These are phyloP conservation scores for Neoscelio sp. DNA, from an alignment of 2,888 invertebrate species.

Conservation along the genomic window DNA sequence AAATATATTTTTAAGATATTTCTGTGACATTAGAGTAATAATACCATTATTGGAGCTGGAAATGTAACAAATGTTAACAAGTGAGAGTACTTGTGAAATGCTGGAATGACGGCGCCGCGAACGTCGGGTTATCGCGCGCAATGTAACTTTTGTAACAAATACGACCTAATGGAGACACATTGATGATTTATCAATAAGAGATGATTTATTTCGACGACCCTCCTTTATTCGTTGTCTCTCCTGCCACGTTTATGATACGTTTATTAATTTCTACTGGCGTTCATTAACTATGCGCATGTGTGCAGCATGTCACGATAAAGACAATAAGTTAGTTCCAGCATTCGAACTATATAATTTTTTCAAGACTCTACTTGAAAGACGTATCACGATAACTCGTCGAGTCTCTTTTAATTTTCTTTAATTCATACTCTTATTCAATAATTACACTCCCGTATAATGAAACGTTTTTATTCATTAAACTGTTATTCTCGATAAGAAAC, in stretches of 20 bases:
- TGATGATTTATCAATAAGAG: slow-evolving; percentile 44
- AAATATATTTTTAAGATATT: too few relatives aligned
- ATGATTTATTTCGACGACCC: slow-evolving; percentile 47
- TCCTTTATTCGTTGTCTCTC: slow-evolving; percentile 28
- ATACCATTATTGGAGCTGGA: too few relatives aligned
- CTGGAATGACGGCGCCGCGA: slow-evolving; percentile 76
- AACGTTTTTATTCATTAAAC: too few relatives aligned
- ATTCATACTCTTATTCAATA: too few relatives aligned
- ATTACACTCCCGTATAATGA: too few relatives aligned
- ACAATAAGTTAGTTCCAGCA: not conserved
- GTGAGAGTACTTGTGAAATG: slow-evolving; percentile 45
- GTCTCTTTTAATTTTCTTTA: too few relatives aligned
- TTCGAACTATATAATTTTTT: not conserved
- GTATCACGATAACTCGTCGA: too few relatives aligned
- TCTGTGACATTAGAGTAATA: too few relatives aligned
- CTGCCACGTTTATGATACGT: slow-evolving; percentile 22
- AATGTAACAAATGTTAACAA: slow-evolving; percentile 8
- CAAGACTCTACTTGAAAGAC: not conserved
- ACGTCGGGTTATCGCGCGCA: slow-evolving; percentile 77
- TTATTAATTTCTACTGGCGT: slow-evolving; percentile 36
- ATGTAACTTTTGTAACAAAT: slow-evolving; percentile 76
- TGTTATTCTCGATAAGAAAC: too few relatives aligned
- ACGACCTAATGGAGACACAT: slow-evolving; percentile 34
- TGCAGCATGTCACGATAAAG: not conserved
- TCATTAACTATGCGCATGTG: slow-evolving; percentile 6